Base-by-base conservation (phyloP, 2,113 vertebrate species). In the Cephalopterus ornatus region DNA sequence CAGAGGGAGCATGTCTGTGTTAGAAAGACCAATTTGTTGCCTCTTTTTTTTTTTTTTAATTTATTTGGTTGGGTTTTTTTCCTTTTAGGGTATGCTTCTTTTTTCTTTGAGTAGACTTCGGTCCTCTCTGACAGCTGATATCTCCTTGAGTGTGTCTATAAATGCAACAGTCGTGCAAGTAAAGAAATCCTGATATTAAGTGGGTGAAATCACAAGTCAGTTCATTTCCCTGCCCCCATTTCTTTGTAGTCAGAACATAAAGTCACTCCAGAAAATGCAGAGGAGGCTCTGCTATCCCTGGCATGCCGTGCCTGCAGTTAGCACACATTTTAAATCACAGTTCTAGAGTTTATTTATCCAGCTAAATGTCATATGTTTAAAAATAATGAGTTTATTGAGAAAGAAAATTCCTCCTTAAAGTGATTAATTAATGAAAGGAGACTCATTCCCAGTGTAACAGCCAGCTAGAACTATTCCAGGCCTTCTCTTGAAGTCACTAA, bases 351-450 rank as follows among this genome's bases (percentile, higher is more conserved):
- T 95, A 93, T 95, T 97, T 94, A 84, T 83, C 72, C 62, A 92
- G 68, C 52, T 92, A 93, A 93, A 92, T 96, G 93, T 94, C 96
- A 88, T 83, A 63, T 75, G 84, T 91, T 96, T 93, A 96, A 96
- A 95, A 96, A 95, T 87, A 93, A 95, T 95, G 78, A 82, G 71
- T 95, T 93, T 92, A 85, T 96, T 96, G 88, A 92, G 85, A 92
- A 91, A 92, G 88, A 94, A 89, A 89, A 82, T 52, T 66, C 76
- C 65, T 89, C 70, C n/a, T 46, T 61, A 18, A 61, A 89, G 93
- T 94, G 93, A 97, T 94, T 97, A 93, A 95, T 97, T 95, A 94
- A 92, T 71, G 92, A 82, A 88, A 84, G 42, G 68, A 96, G 77
- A 86, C 53, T 93, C 86, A 70, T 62, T 95, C 84, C 85, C 74